These are phyloP conservation scores for Hoplodrina ambigua DNA, from an alignment of 2,888 invertebrate species.

Conservation along the genomic window DNA sequence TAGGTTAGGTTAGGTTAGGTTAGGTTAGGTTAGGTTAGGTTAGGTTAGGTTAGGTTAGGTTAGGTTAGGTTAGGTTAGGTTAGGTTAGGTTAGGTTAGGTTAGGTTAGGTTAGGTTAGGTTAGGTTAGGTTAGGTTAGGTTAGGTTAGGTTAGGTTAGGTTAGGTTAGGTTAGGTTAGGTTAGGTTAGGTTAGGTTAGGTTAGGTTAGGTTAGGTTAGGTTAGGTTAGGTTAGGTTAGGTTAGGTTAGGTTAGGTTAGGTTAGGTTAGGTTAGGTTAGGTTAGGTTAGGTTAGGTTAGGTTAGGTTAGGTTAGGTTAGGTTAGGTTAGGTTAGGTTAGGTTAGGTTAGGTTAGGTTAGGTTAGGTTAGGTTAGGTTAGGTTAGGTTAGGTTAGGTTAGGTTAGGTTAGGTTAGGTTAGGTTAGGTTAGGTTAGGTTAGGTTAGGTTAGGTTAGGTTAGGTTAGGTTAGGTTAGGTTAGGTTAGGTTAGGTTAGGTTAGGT, in stretches of 20 bases:
- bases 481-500: constrained; percentile 50
- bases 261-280: constrained; percentile 53
- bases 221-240: constrained; percentile 55
- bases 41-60: constrained; percentile 62
- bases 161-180: constrained; percentile 54
- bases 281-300: constrained; percentile 47
- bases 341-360: constrained; percentile 55
- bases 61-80: constrained; percentile 60
- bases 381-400: constrained; percentile 54
- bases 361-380: constrained; percentile 56
- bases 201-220: constrained; percentile 59
- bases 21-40: constrained; percentile 25
- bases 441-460: constrained; percentile 54
- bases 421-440: constrained; percentile 53
- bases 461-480: constrained; percentile 48
- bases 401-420: constrained; percentile 51
- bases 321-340: constrained; percentile 56
- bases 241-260: constrained; percentile 55
- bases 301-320: constrained; percentile 53
- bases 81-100: constrained; percentile 61
- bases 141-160: constrained; percentile 53
- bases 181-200: constrained; percentile 61
- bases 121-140: constrained; percentile 56
- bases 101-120: constrained; percentile 59
- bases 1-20: neutral